Conservation (phyloP, 2,113 vertebrate genomes). For the Sigmodon hispidus region DNA sequence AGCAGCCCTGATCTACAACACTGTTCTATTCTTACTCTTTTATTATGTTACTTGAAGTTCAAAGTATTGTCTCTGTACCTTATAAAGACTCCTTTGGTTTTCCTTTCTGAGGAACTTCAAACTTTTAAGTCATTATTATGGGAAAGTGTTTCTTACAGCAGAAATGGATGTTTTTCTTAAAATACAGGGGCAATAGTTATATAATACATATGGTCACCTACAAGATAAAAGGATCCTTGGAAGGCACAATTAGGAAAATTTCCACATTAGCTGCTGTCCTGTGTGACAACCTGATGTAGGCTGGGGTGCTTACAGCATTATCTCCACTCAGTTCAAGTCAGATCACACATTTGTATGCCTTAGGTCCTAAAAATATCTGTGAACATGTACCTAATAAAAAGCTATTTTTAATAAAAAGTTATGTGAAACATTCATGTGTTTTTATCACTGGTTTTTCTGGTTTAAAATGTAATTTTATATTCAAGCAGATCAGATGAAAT, state of each 20-base stretch:
- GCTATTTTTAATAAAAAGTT: slow-evolving; percentile 87
- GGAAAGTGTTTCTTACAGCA: slow-evolving; percentile 43
- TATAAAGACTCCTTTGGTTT: slow-evolving; percentile 6
- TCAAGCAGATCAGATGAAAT: slow-evolving; percentile 27
- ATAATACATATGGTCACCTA: slow-evolving; percentile 53
- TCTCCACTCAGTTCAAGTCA: slow-evolving; percentile 47
- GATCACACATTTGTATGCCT: slow-evolving; percentile 57
- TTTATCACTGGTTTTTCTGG: slow-evolving; percentile 49
- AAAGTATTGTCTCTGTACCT: slow-evolving; percentile 22
- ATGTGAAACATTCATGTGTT: slow-evolving; percentile 73
- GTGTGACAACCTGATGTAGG: slow-evolving; percentile 18
- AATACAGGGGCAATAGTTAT: slow-evolving; percentile 48
- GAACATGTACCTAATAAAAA: slow-evolving; percentile 80
- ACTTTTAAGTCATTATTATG: slow-evolving; percentile 20
- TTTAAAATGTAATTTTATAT: slow-evolving; percentile 12
- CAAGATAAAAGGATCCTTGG: not conserved
- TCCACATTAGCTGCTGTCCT: not conserved
- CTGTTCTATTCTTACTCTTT: slow-evolving; percentile 23
- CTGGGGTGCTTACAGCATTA: not conserved
- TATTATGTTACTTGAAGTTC: slow-evolving; percentile 25
- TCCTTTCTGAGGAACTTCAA: slow-evolving; percentile 47
- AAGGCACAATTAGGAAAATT: slow-evolving; percentile 41
- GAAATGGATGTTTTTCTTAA: slow-evolving; percentile 49
- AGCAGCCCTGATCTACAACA: slow-evolving; percentile 5
- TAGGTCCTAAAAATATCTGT: slow-evolving; percentile 75